Conservation (phyloP, 2,888 invertebrate genomes). For the Patella depressa region DNA sequence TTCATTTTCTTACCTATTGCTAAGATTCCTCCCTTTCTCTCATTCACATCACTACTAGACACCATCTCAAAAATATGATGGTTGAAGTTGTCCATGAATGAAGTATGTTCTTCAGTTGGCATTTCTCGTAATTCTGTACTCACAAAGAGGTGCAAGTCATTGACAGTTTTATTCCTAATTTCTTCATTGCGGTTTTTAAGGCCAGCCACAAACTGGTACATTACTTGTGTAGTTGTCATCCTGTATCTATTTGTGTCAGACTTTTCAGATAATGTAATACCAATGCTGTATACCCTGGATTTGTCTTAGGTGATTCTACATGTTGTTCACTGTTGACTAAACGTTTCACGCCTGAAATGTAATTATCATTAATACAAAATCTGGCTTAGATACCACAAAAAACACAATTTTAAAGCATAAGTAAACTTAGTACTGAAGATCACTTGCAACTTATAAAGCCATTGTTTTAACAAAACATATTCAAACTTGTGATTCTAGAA, state of each 20-base stretch:
- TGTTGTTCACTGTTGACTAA: no score
- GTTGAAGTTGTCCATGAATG: conserved; percentile 94
- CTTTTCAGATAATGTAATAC: no score
- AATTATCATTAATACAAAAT: no score
- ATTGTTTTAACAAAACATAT: no score
- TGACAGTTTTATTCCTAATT: conserved; percentile 86
- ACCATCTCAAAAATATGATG: conserved; percentile 97
- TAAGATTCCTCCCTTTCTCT: conserved; percentile 94
- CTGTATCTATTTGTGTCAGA: background rate
- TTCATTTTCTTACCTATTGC: conserved; percentile 77
- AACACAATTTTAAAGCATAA: no score
- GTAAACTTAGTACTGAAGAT: no score
- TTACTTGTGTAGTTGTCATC: conserved; percentile 39
- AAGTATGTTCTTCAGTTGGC: conserved; percentile 88
- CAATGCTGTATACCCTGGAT: no score
- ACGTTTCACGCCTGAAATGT: no score
- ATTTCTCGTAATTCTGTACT: conserved; percentile 77
- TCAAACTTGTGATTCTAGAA: no score
- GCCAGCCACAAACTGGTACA: conserved; percentile 79
- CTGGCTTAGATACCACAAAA: no score
- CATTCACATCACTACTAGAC: conserved; percentile 90
- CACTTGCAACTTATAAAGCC: no score
- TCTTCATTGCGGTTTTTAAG: conserved; percentile 91
- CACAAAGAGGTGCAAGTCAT: conserved; percentile 88
- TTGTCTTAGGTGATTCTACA: no score